Base-by-base conservation (phyloP, 1,140 invertebrate genomes). In the Leptopilina boulardi region DNA sequence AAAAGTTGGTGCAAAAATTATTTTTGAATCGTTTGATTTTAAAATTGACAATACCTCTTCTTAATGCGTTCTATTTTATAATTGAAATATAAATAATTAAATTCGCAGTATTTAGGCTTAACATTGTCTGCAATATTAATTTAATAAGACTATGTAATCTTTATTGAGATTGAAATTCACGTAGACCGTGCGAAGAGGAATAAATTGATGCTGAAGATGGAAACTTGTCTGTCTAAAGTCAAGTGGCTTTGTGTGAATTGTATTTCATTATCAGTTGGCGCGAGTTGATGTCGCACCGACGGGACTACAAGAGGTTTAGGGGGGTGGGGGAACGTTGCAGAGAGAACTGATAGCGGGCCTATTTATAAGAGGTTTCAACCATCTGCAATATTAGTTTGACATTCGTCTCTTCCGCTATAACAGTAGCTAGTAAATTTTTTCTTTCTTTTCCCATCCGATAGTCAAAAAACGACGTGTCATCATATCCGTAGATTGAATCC, bases 351-450 rank as follows among this genome's bases (percentile, higher is more conserved):
- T 84, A 84, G 79, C 77, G 78, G 71, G 10, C 56, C 74, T 75
- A 79, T 82, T 84, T 84, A 82, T 80, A 84, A 83, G 79, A 70
- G 78, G 80, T 78, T 73, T 78, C 73, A 77, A 42, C 41, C 72
- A 77, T 72, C 73, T 42, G 59, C 72, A 38, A 74, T 72, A 74
- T 80, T 77, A 83, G 82, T 83, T 66, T 54, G 71, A 72, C 71
- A 72, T 26, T 72, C 18, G 71, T 47, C 71, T 72, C 71, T 66
- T 30, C 13, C 10, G 59, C 23, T n/a, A n/a, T n/a, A 34, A 3
- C 23, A 26, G 59, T n/a, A 30, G 23, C 59, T 66, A 23, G 11
- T 10, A 0, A 9, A 59, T 59, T 23, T 59, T 3, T 59, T 19
- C 23, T 13, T 26, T 13, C 11, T 59, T 21, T 26, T 2, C 56